Base-by-base conservation (phyloP, 2,888 invertebrate species). In the Trissonchulus sp. region DNA sequence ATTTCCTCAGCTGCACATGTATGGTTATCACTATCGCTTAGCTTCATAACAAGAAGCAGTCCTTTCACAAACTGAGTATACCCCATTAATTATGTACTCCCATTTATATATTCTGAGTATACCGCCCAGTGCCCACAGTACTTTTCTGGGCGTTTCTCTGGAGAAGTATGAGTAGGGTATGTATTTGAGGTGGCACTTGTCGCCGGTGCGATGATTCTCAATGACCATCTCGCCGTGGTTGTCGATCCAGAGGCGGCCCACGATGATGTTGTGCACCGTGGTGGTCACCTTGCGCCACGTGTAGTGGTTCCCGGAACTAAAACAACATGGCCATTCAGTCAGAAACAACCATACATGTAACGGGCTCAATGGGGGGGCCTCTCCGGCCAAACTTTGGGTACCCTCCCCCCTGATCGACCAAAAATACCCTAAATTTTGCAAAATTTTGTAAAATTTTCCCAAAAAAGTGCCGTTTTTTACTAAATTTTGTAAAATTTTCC, bases 201-300 rank as follows among this genome's bases (percentile, higher is more conserved):
- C 92, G 73, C 94, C 94, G 74, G 91, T 90, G 68, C 90, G 91
- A 78, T 92, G 91, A 85, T 97, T 97, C 77, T 90, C 89, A 79
- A 99, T 98, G 86, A 97, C 96, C 94, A 96, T 98, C 85, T 99
- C 98, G 68, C 99, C 99, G 85, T 97, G 95, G 87, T 99, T 95
- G 88, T 99, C 99, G 76, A 99, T 95, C 99, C 99, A 99, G 80
- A 99, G 88, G 87, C 94, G 95, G 79, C 99, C 99, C 76, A 99
- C 97, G 82, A 99, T 98, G 82, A 99, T 99, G 86, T 99, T 99
- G 88, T 99, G 98, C 73, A 99, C 96, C 2, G 97, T 98, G 33
- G 98, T 99, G 33, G 96, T 97, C 74, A 98, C 88, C 89, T 99
- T 99, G 80, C 94, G 90, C 96, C 98, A 99, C 3, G 95, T 93